These are phyloP conservation scores for Eumacrocentrus americanus DNA, from an alignment of 2,888 invertebrate genomes.

Conservation along the genomic window DNA sequence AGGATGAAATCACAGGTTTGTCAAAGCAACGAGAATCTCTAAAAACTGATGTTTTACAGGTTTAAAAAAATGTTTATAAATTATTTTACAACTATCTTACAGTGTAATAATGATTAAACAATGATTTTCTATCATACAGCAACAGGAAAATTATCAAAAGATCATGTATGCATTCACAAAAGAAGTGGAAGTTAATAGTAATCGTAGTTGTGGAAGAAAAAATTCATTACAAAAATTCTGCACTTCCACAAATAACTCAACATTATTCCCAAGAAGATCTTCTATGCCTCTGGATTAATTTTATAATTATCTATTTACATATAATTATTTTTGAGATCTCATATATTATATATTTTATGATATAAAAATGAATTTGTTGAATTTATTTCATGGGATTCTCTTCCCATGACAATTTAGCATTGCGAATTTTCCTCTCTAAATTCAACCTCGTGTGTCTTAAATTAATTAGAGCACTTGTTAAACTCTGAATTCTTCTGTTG, in stretches of 20 bases:
- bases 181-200: slow-evolving; percentile 27
- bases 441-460: not conserved
- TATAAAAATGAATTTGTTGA: no score
- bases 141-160: slow-evolving; percentile 40
- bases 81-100: not conserved
- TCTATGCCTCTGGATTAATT: no score
- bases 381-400: not conserved
- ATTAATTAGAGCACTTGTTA: not conserved
- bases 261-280: not conserved
- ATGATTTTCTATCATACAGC: slow-evolving; percentile 32
- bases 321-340: no score
- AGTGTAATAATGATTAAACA: slow-evolving; percentile 3
- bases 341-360: no score
- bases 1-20: slow-evolving; percentile 38
- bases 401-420: not conserved
- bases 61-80: slow-evolving; percentile 24
- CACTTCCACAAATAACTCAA: not conserved
- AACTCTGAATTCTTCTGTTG: not conserved
- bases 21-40: slow-evolving; percentile 40
- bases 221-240: not conserved
- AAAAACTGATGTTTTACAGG: slow-evolving; percentile 41
- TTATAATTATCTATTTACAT: no score
- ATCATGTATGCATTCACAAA: slow-evolving; percentile 37
- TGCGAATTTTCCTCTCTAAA: not conserved
- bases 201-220: no score